Evolutionary conservation across 2,113 vertebrate genomes (phyloP).

Genomic region (Sapajus apella): DNA sequence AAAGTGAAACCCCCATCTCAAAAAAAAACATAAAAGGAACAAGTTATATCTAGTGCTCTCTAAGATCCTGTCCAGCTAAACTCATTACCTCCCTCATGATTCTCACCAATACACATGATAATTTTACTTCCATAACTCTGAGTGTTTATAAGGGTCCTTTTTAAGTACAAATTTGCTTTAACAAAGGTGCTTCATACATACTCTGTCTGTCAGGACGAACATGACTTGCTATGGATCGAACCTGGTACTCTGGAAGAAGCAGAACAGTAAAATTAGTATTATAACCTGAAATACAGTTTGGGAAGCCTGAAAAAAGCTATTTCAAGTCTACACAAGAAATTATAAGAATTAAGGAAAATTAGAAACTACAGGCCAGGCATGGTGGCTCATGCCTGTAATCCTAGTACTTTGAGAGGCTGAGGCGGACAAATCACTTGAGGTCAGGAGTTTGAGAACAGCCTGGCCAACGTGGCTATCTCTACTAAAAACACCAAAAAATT

Average conservation of each 20-base stretch:
- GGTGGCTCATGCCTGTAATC: neutral
- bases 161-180: slow-evolving; percentile 26
- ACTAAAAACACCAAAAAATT: neutral
- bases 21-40: neutral
- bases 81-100: neutral
- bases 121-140: neutral
- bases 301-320: slow-evolving; percentile 21
- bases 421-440: neutral
- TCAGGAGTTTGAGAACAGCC: neutral
- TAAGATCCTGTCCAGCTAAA: neutral
- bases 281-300: neutral
- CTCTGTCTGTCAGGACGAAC: slow-evolving; percentile 98
- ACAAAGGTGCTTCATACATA: slow-evolving; percentile 84
- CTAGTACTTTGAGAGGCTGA: neutral
- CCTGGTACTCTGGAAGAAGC: slow-evolving; percentile 93
- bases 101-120: neutral
- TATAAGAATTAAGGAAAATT: slow-evolving; percentile 11
- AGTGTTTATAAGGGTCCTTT: slow-evolving; percentile 35
- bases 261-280: slow-evolving; percentile 48
- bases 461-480: neutral
- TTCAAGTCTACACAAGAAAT: neutral
- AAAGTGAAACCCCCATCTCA: too few relatives aligned
- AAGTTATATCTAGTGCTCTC: neutral
- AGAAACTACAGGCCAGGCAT: neutral
- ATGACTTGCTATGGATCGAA: slow-evolving; percentile 96